Evolutionary conservation across 2,888 invertebrate genomes (phyloP).

Genomic region (Pyrgus malvae): DNA sequence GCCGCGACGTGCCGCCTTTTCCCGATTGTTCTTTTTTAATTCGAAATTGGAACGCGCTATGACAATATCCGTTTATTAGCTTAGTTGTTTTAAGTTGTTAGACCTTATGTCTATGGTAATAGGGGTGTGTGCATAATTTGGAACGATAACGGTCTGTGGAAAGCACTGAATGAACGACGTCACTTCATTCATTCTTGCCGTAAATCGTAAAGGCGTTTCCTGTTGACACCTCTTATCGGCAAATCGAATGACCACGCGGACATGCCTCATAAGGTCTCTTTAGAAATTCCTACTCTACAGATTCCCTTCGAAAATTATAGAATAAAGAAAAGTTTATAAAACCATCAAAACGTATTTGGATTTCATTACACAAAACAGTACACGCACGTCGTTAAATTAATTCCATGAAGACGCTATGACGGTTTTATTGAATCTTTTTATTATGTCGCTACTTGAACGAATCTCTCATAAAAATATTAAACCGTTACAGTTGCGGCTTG

Average conservation of each 20-base stretch:
- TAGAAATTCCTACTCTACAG: neutral
- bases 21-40: conserved; percentile 69
- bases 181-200: conserved; percentile 19
- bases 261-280: neutral
- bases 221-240: conserved; percentile 8
- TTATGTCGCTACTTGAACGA: neutral
- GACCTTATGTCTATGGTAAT: conserved; percentile 3
- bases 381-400: no score
- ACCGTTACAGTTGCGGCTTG: neutral
- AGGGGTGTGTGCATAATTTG: conserved; percentile 1
- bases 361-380: no score
- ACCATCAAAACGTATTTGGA: no score
- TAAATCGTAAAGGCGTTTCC: conserved; percentile 15
- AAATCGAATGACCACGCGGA: conserved; percentile 3
- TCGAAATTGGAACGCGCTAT: conserved; percentile 41
- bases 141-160: conserved; percentile 13
- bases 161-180: conserved; percentile 12
- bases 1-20: conserved; percentile 75
- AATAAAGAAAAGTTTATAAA: no score
- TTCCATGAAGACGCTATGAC: no score
- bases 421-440: neutral
- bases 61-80: conserved; percentile 36
- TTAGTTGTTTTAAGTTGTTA: conserved; percentile 12
- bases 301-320: no score
- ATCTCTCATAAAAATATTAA: conserved; percentile 1